phyloP scores from a whole-genome alignment of 2,888 invertebrate species.

The Tachina grossa region DNA sequence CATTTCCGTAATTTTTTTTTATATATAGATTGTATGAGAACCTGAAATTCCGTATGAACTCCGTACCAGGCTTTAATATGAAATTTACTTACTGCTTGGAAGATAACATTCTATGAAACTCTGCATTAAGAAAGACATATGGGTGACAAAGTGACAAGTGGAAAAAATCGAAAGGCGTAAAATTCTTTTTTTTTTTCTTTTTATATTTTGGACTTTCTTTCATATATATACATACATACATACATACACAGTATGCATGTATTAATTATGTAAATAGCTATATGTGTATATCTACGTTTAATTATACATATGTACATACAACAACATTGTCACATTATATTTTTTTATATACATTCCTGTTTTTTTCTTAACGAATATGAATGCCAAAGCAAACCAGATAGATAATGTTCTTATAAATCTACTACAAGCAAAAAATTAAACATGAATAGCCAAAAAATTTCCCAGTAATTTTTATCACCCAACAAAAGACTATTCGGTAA shows the following conservation, averaged over 20 bases:
- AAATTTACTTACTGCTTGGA: not conserved
- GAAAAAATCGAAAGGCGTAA: not conserved
- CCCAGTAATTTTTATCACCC: conserved; percentile 47
- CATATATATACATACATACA: not conserved
- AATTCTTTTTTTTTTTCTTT: conserved; percentile 19
- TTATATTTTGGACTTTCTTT: conserved; percentile 3
- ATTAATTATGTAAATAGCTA: not conserved
- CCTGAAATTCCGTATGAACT: no score
- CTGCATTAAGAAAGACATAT: conserved; percentile 8
- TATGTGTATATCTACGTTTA: not conserved
- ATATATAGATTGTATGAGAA: no score
- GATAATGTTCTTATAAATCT: conserved; percentile 52
- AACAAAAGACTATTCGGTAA: conserved; percentile 39
- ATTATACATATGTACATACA: no score
- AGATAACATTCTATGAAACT: conserved; percentile 27
- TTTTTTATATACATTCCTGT: no score
- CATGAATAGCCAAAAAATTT: conserved; percentile 36
- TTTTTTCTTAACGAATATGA: conserved; percentile 44
- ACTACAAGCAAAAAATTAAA: conserved; percentile 43
- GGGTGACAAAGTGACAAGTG: conserved; percentile 1
- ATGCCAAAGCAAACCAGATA: conserved; percentile 36
- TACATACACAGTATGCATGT: not conserved
- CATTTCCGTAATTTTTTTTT: no score
- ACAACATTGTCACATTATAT: no score
- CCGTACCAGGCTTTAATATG: no score